Conservation (phyloP, 2,888 invertebrate species). For the Drepana falcataria region DNA sequence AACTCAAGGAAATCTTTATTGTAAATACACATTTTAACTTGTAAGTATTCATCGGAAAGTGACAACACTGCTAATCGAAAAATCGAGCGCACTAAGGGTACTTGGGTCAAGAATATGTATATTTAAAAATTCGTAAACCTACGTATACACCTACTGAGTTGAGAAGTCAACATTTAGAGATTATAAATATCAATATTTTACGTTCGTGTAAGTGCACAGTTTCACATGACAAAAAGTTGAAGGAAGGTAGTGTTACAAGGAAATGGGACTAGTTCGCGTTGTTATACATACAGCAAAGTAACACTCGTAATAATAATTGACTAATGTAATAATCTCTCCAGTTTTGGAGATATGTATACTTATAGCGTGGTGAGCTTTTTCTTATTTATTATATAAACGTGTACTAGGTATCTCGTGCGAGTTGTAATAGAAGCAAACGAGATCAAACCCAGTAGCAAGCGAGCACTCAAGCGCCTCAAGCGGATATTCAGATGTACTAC, state of each 20-base stretch:
- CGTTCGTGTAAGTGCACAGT: slow-evolving; percentile 26
- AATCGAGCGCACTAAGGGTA: slow-evolving; percentile 15
- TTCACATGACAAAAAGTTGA: slow-evolving; percentile 15
- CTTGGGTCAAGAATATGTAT: slow-evolving; percentile 14
- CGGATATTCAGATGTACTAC: background rate
- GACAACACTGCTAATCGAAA: slow-evolving; percentile 10
- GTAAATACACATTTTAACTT: background rate
- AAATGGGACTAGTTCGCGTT: slow-evolving; percentile 47
- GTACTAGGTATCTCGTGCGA: background rate
- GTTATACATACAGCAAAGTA: slow-evolving; percentile 10
- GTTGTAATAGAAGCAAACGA: background rate
- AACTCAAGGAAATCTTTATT: background rate
- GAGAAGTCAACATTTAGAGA: slow-evolving; percentile 19
- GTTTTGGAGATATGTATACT: slow-evolving; percentile 31
- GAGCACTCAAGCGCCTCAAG: background rate
- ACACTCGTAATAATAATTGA: slow-evolving; percentile 16
- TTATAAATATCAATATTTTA: slow-evolving; percentile 19
- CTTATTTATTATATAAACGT: background rate
- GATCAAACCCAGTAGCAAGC: background rate
- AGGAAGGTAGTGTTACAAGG: background rate
- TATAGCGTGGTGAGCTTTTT: slow-evolving; percentile 7
- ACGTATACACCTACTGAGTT: slow-evolving; percentile 23
- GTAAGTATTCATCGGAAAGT: background rate
- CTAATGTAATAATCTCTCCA: slow-evolving; percentile 23
- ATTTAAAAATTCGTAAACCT: slow-evolving; percentile 6